Percentiles rank a stretch among this genome's conserved stretches.
Evolutionary conservation across 53 echinoderm and acorn worm species (phyloP).

Genomic region (Antedon mediterranea): DNA sequence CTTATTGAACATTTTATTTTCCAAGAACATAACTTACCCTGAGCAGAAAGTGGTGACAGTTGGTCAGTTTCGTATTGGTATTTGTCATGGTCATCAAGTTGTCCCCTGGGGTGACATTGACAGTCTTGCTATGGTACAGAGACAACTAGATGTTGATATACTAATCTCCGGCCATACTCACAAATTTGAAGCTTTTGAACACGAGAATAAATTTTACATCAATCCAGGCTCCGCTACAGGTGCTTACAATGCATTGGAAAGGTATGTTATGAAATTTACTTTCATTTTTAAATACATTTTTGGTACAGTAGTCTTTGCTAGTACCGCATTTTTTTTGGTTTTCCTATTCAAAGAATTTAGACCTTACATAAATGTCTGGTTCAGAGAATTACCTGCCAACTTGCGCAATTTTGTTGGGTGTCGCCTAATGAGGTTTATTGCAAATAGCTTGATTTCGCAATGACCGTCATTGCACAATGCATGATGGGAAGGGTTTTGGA

Average conservation of each 20-base stretch:
- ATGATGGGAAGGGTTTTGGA: no score
- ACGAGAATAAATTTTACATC: constrained; percentile 97
- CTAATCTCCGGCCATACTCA: constrained; percentile 98
- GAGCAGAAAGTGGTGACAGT: constrained; percentile 98
- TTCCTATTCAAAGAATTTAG: no score
- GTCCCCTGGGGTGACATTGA: constrained; percentile 98
- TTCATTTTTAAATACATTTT: no score
- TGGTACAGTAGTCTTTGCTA: no score
- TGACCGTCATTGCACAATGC: no score
- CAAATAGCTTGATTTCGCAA: no score
- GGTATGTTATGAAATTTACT: constrained; percentile 15
- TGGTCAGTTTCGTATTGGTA: constrained; percentile 92
- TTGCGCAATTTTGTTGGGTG: no score
- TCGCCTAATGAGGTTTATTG: no score
- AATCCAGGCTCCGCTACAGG: constrained; percentile 99
- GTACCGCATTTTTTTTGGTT: no score
- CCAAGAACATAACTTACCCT: constrained; percentile 79
- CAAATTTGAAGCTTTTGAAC: constrained; percentile 99
- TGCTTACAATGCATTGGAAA: constrained; percentile 81
- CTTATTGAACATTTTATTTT: not conserved
- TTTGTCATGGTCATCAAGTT: constrained; percentile 96
- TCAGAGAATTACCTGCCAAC: no score
- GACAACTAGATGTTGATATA: constrained; percentile 96
- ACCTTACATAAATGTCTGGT: no score
- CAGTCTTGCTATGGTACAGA: constrained; percentile 86